A percentile compares a stretch with the other conserved stretches of the same genome.
Conservation (phyloP, 2,888 invertebrate species). For the Drosophila peninsularis region DNA sequence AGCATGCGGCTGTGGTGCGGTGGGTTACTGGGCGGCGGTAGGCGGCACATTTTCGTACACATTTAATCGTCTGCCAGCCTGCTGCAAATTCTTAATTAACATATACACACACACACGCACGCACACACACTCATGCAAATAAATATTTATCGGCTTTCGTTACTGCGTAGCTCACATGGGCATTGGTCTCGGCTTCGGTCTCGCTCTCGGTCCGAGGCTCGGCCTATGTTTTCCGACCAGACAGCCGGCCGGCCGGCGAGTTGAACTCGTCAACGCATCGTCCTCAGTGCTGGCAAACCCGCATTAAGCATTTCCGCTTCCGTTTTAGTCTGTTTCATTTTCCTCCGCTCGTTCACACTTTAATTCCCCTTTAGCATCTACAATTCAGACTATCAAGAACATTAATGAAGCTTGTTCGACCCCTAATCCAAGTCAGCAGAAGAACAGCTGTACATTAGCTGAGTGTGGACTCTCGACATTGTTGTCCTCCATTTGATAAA, state of each 20-base stretch:
- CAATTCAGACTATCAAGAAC: slow-evolving; percentile 18
- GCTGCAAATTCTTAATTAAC: slow-evolving; percentile 77
- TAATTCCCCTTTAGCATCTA: slow-evolving; percentile 37
- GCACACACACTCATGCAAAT: slow-evolving; percentile 56
- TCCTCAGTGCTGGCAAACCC: slow-evolving; percentile 43
- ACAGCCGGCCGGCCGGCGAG: slow-evolving; percentile 16
- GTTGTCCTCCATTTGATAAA: neutral
- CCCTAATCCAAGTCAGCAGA: neutral
- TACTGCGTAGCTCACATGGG: slow-evolving; percentile 55
- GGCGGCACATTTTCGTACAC: slow-evolving; percentile 58
- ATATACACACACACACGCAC: slow-evolving; percentile 45
- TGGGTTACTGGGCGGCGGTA: slow-evolving; percentile 1
- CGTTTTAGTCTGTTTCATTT: slow-evolving; percentile 47
- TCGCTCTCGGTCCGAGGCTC: slow-evolving; percentile 8
- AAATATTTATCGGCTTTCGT: slow-evolving; percentile 74
- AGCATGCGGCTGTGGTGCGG: slow-evolving; percentile 5
- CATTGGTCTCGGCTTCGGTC: slow-evolving; percentile 20
- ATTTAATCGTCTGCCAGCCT: slow-evolving; percentile 69
- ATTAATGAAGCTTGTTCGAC: slow-evolving; percentile 7
- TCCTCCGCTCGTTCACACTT: slow-evolving; percentile 37
- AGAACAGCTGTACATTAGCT: neutral
- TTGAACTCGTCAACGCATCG: slow-evolving; percentile 29
- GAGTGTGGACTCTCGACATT: too few species aligned
- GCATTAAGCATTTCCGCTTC: slow-evolving; percentile 64
- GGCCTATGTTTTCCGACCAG: too few species aligned